Conservation (phyloP, 2,113 vertebrate genomes). For the Cyphomyrus discorhynchus region DNA sequence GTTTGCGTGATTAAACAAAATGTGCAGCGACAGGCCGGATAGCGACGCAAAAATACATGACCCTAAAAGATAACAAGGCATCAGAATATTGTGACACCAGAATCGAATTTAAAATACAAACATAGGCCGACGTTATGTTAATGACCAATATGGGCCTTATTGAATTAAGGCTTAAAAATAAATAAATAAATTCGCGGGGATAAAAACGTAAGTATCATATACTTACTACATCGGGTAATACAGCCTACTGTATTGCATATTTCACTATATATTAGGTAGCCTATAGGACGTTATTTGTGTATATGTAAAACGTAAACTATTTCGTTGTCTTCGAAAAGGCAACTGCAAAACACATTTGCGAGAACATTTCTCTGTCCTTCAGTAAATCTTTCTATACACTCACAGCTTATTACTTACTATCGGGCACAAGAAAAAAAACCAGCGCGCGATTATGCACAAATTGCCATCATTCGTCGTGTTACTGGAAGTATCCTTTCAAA, state of each 20-base stretch:
- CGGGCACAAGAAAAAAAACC: not conserved
- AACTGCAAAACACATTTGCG: not conserved
- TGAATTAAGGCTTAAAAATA: not conserved
- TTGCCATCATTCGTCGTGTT: not conserved
- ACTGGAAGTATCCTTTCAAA: not conserved
- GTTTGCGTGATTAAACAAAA: constrained; percentile 4
- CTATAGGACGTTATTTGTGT: not conserved
- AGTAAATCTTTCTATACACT: not conserved
- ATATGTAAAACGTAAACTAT: not conserved
- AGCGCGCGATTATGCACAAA: not conserved
- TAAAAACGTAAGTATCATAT: not conserved
- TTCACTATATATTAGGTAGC: not conserved
- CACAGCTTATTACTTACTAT: not conserved
- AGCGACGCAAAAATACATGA: not conserved
- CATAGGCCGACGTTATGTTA: constrained; percentile 43
- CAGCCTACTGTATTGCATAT: not conserved
- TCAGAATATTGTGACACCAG: not conserved
- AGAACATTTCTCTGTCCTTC: not conserved
- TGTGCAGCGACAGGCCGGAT: not conserved
- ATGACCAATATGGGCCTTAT: constrained; percentile 49
- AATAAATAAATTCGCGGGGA: not conserved
- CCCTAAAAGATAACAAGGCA: not conserved
- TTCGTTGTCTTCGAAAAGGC: not conserved
- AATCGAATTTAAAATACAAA: constrained; percentile 31
- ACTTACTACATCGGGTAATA: not conserved